phyloP scores from a whole-genome alignment of 1,140 invertebrate genomes.

The Hyposmocoma kahamanoa region DNA sequence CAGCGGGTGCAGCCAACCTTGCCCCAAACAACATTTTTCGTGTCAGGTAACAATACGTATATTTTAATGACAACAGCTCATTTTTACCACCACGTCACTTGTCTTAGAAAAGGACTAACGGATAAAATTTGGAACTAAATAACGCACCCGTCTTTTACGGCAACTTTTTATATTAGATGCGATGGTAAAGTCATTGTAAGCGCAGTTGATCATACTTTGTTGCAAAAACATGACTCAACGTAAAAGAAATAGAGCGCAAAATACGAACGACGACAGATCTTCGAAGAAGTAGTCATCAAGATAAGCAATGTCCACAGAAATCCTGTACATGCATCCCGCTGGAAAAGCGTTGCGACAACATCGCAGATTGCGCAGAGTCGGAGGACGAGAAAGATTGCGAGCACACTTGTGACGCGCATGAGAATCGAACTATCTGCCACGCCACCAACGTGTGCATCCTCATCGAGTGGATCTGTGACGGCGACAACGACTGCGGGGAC shows the following conservation, averaged over 20 bases:
- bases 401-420: constrained; percentile 74
- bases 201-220: too few relatives aligned
- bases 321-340: constrained; percentile 78
- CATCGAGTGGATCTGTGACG: constrained; percentile 83
- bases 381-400: constrained; percentile 82
- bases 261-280: too few relatives aligned
- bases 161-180: too few relatives aligned
- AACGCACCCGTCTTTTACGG: too few relatives aligned
- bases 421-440: constrained; percentile 79
- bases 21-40: constrained; percentile 44
- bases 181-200: too few relatives aligned
- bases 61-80: too few relatives aligned
- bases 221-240: background rate
- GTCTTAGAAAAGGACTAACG: too few relatives aligned
- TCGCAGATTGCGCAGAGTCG: constrained; percentile 77
- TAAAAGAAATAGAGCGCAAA: background rate
- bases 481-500: constrained; percentile 87
- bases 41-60: constrained; percentile 40
- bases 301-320: constrained; percentile 24
- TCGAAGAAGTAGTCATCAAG: background rate
- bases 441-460: constrained; percentile 83
- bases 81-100: too few relatives aligned
- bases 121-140: too few relatives aligned
- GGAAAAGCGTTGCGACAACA: constrained; percentile 76
- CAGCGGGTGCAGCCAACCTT: constrained; percentile 43